These are phyloP conservation scores for Noctua pronuba DNA, from an alignment of 2,888 invertebrate species.

Conservation along the genomic window DNA sequence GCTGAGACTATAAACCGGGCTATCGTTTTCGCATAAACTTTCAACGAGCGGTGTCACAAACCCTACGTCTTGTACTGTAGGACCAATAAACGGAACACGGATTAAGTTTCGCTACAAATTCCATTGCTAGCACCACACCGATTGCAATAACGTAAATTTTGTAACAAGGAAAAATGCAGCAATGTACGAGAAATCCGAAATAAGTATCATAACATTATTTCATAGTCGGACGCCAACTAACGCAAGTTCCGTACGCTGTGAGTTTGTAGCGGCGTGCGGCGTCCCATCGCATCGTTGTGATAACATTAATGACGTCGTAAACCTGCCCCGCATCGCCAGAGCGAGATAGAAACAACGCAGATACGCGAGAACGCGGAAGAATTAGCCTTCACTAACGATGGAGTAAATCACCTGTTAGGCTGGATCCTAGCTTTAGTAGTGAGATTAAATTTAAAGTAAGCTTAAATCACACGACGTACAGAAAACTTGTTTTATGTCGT, in stretches of 20 bases:
- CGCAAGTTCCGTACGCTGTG: conserved; percentile 70
- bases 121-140: conserved; percentile 26
- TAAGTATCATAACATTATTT: conserved; percentile 56
- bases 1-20: conserved; percentile 46
- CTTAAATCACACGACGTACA: conserved; percentile 77
- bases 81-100: conserved; percentile 40
- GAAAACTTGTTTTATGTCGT: conserved; percentile 67
- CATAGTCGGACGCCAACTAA: conserved; percentile 62
- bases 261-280: conserved; percentile 74
- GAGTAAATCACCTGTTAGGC: conserved; percentile 86
- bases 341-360: conserved; percentile 78
- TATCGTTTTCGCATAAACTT: conserved; percentile 61
- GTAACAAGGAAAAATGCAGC: conserved; percentile 39
- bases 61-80: conserved; percentile 17
- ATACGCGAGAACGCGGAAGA: conserved; percentile 88
- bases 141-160: conserved; percentile 22
- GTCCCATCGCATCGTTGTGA: conserved; percentile 76
- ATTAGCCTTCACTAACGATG: conserved; percentile 86
- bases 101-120: conserved; percentile 46
- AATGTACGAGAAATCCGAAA: conserved; percentile 43
- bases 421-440: conserved; percentile 76
- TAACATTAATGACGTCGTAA: conserved; percentile 89
- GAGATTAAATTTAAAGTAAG: conserved; percentile 82
- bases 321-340: conserved; percentile 78
- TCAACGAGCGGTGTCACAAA: conserved; percentile 42